phyloP scores from a whole-genome alignment of 2,888 invertebrate genomes.

The Nudaria mundana region DNA sequence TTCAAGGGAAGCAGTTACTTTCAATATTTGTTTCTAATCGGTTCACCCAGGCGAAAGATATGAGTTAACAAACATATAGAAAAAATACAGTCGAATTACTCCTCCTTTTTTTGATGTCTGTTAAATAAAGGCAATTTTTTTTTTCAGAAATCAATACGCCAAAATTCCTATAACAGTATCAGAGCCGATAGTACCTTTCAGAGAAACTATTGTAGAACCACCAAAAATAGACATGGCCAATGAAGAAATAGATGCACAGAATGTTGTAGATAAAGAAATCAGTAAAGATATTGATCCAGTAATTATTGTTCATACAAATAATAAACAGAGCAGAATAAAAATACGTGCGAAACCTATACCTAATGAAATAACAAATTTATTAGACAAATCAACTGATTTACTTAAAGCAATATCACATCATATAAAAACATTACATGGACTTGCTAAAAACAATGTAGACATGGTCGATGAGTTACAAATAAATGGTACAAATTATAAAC shows the following conservation, averaged over 20 bases:
- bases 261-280: constrained; percentile 62
- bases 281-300: constrained; percentile 74
- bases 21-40: too few relatives aligned
- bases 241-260: constrained; percentile 87
- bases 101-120: too few relatives aligned
- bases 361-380: constrained; percentile 82
- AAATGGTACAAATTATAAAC: constrained; percentile 49
- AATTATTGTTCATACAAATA: constrained; percentile 84
- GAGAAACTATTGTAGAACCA: constrained; percentile 93
- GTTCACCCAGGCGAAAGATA: too few relatives aligned
- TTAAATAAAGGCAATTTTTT: too few relatives aligned
- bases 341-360: constrained; percentile 91
- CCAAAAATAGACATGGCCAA: constrained; percentile 92
- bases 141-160: constrained; percentile 85
- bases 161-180: constrained; percentile 94
- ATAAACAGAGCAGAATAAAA: constrained; percentile 86
- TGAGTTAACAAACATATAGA: too few relatives aligned
- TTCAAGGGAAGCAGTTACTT: too few relatives aligned
- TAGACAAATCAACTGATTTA: constrained; percentile 87
- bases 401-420: constrained; percentile 84
- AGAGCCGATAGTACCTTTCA: constrained; percentile 96
- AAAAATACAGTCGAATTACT: too few relatives aligned
- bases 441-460: constrained; percentile 59
- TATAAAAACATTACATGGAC: constrained; percentile 65
- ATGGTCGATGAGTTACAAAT: constrained; percentile 51